A percentile compares a stretch with the other conserved stretches of the same genome.
Evolutionary conservation across 1,140 invertebrate genomes (phyloP).

Genomic region (Scaptodrosophila lebanonensis): DNA sequence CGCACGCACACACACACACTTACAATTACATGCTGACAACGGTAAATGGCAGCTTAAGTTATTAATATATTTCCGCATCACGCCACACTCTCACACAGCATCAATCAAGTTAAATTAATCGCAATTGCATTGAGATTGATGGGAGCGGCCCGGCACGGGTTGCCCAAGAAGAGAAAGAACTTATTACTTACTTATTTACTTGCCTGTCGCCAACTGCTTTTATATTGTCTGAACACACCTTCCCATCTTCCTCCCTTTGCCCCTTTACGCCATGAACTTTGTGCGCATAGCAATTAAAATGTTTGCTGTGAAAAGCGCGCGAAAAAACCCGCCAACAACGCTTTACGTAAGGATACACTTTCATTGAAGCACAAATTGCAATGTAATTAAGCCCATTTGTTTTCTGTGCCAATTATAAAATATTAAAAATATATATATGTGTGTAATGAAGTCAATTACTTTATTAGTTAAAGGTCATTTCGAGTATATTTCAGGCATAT

Average conservation of each 20-base stretch:
- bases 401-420: too few relatives aligned
- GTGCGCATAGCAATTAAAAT: constrained; percentile 44
- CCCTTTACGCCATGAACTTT: constrained; percentile 15
- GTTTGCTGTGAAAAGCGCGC: constrained; percentile 22
- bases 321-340: constrained; percentile 29
- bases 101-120: constrained; percentile 63
- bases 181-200: too few relatives aligned
- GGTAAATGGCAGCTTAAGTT: constrained; percentile 51
- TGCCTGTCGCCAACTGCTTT: too few relatives aligned
- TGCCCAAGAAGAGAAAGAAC: too few relatives aligned
- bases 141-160: too few relatives aligned
- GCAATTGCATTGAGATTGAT: constrained; percentile 60
- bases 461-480: too few relatives aligned
- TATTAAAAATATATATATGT: too few relatives aligned
- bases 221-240: constrained; percentile 1
- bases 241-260: constrained; percentile 1
- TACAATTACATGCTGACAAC: constrained; percentile 16
- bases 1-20: too few relatives aligned
- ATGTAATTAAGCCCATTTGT: neutral
- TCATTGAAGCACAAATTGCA: constrained; percentile 25
- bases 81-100: constrained; percentile 15
- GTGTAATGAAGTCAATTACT: too few relatives aligned
- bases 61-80: constrained; percentile 44
- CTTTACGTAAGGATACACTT: too few relatives aligned
- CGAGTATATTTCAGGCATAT: too few relatives aligned